Evolutionary conservation across 2,888 invertebrate genomes (phyloP).

Genomic region (Hedya salicella): DNA sequence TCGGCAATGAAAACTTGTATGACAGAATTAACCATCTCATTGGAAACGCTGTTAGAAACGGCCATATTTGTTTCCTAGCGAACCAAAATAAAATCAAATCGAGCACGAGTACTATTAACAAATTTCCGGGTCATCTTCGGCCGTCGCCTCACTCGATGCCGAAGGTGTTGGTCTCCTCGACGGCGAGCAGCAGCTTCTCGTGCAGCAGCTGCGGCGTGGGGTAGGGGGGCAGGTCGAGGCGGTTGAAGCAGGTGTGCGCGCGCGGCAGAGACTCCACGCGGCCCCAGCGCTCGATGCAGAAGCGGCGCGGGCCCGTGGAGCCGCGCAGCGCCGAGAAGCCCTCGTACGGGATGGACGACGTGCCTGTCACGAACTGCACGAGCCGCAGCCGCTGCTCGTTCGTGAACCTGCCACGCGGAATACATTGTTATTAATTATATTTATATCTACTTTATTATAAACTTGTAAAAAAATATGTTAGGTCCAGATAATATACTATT

Average conservation of each 20-base stretch:
- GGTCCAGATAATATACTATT: too few species aligned
- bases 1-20: too few species aligned
- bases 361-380: conserved; percentile 98
- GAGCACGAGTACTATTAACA: too few species aligned
- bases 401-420: conserved; percentile 87
- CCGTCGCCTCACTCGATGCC: conserved; percentile 92
- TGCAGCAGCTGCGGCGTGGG: conserved; percentile 95
- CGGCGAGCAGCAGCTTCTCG: conserved; percentile 96
- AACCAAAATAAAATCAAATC: too few species aligned
- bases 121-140: too few species aligned
- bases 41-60: too few species aligned
- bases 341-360: conserved; percentile 98
- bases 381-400: conserved; percentile 97
- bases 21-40: too few species aligned
- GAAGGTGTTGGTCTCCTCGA: conserved; percentile 98
- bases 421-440: conserved; percentile 4
- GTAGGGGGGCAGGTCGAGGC: conserved; percentile 98
- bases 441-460: too few species aligned
- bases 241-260: conserved; percentile 99
- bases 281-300: conserved; percentile 99
- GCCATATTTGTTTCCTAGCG: too few species aligned
- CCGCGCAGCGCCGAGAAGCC: conserved; percentile 98
- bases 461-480: too few species aligned
- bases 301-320: conserved; percentile 97
- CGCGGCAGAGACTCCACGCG: conserved; percentile 96